These are phyloP conservation scores for Cryptotis parvus DNA, from an alignment of 2,113 vertebrate genomes.

Conservation along the genomic window DNA sequence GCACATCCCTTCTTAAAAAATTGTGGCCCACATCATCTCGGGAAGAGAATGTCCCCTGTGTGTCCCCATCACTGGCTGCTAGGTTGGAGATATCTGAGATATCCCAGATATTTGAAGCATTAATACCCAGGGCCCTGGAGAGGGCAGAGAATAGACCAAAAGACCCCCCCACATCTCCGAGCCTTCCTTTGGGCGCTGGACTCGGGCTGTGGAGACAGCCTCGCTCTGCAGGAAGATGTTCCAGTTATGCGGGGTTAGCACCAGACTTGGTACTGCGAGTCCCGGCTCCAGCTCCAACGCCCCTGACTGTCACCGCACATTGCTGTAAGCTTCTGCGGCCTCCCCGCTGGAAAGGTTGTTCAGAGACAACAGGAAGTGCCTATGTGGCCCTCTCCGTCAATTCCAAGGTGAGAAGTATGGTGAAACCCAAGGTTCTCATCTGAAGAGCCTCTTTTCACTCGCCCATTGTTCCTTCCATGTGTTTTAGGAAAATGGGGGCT, in stretches of 20 bases:
- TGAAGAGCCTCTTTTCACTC: not conserved
- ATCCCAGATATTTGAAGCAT: not conserved
- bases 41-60: not conserved
- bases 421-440: not conserved
- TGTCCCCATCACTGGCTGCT: not conserved
- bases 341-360: not conserved
- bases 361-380: not conserved
- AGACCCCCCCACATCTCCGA: not conserved
- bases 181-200: not conserved
- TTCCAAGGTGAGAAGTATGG: not conserved
- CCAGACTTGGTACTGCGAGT: slow-evolving; percentile 2
- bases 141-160: not conserved
- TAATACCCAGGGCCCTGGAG: not conserved
- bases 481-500: too few species aligned
- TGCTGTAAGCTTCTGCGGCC: not conserved
- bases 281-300: not conserved
- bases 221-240: not conserved
- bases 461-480: not conserved
- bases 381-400: not conserved
- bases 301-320: not conserved
- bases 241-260: not conserved
- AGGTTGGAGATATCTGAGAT: not conserved
- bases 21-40: not conserved
- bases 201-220: not conserved
- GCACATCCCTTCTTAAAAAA: slow-evolving; percentile 15